Evolutionary conservation across 2,888 invertebrate genomes (phyloP), one percentile per base, ranked within the genome.

Genomic region (Macaria notata): DNA sequence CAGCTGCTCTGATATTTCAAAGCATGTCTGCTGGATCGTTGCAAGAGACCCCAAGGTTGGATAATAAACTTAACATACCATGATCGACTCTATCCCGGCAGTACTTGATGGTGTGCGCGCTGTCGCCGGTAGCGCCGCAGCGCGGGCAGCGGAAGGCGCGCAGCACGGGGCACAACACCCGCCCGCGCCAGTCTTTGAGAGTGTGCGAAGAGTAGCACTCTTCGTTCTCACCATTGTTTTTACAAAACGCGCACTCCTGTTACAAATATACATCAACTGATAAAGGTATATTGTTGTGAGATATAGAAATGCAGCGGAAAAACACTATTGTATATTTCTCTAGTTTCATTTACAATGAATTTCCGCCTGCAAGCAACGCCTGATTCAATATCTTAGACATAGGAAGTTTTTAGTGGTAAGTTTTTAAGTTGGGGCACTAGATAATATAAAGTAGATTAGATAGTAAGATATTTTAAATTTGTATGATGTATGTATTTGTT

Each of bases 181-280:
- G 92, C 0, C 95, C 95, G 41, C 92, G 88, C 43, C 83, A 82
- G 76, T 95, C 94, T 72, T 95, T 95, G 49, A 96, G 85, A 31
- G 93, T 83, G 79, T 96, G 96, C 6, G 92, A 86, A 9, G 92
- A 89, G 70, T 95, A 95, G 64, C 94, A 93, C 48, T 92, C 92
- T 29, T 92, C 92, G 38, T 93, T 92, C 72, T 95, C 95, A 4
- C 95, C 95, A 71, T 96, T 96, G 75, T 95, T 95, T 78, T 94
- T 94, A 80, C 96, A 96, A 79, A 96, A 96, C 6, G 94, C 95
- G 77, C 96, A 96, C 69, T 93, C 93, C 74, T 91, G 74, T 0
- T 39, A 31, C 29, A 52, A 41, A 41, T 9, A 41, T n/a, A 9
- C 41, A n/a, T 41, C 4, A 41, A 38, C 6, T 38, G 38, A 19